Conservation (phyloP, 2,888 invertebrate species). For the Nemurella pictetii region DNA sequence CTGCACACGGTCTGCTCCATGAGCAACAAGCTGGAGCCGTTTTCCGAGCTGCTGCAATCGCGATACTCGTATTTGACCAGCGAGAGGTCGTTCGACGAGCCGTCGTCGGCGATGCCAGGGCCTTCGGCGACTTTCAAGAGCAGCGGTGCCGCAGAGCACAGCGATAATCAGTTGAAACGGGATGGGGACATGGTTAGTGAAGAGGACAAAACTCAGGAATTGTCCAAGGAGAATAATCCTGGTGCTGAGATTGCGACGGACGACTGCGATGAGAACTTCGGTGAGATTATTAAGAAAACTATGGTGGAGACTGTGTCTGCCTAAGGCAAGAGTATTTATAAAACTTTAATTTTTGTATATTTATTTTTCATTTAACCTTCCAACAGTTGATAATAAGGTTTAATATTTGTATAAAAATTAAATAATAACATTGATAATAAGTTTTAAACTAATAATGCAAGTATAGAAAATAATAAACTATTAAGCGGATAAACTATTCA, state of each 20-base stretch:
- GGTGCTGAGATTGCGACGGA: slow-evolving; percentile 46
- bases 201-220: slow-evolving; percentile 13
- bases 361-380: slow-evolving; percentile 16
- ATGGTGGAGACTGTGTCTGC: slow-evolving; percentile 89
- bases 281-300: slow-evolving; percentile 89
- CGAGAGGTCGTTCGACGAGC: slow-evolving; percentile 48
- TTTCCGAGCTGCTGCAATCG: slow-evolving; percentile 64
- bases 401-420: slow-evolving; percentile 14
- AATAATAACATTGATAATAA: slow-evolving; percentile 12
- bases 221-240: slow-evolving; percentile 22
- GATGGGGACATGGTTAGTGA: slow-evolving; percentile 7
- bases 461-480: slow-evolving; percentile 1
- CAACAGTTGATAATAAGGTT: slow-evolving; percentile 9
- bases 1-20: slow-evolving; percentile 65
- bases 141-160: slow-evolving; percentile 36
- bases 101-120: slow-evolving; percentile 37
- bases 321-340: slow-evolving; percentile 54
- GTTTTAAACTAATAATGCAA: slow-evolving; percentile 7
- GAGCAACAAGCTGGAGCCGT: slow-evolving; percentile 71
- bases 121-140: slow-evolving; percentile 37
- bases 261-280: slow-evolving; percentile 75
- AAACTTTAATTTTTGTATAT: background rate
- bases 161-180: slow-evolving; percentile 11
- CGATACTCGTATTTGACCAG: slow-evolving; percentile 58
- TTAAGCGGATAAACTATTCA: background rate